Conservation (phyloP, 2,888 invertebrate genomes). For the Nymphalis c-album region DNA sequence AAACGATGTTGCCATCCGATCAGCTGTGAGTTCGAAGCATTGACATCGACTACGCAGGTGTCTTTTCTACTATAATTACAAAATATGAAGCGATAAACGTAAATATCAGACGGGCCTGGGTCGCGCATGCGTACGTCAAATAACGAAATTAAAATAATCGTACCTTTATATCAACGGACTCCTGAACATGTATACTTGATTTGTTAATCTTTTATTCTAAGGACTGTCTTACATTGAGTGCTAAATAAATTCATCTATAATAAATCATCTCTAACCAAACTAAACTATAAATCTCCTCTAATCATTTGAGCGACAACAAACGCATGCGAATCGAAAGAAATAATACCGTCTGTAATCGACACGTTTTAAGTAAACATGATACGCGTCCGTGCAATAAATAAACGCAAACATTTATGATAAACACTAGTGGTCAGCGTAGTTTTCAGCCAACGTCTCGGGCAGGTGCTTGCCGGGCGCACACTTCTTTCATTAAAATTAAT, state of each 20-base stretch:
- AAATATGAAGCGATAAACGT: constrained; percentile 40
- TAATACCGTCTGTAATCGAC: constrained; percentile 10
- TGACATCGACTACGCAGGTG: constrained; percentile 40
- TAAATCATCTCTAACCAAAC: too few species aligned
- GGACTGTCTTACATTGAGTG: too few species aligned
- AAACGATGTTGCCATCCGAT: constrained; percentile 36
- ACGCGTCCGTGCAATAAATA: constrained; percentile 28
- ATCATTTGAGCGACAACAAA: neutral
- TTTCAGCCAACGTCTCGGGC: constrained; percentile 69
- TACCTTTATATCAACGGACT: too few species aligned
- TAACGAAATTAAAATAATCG: constrained; percentile 25
- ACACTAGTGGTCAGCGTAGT: constrained; percentile 47
- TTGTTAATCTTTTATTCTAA: too few species aligned
- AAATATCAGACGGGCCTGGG: constrained; percentile 35
- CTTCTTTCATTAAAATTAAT: constrained; percentile 82
- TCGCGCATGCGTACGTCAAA: constrained; percentile 34
- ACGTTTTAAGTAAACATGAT: constrained; percentile 29
- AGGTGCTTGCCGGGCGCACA: constrained; percentile 75
- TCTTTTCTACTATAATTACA: constrained; percentile 38
- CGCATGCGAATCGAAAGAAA: constrained; percentile 1
- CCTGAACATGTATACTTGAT: too few species aligned
- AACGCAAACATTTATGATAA: constrained; percentile 32
- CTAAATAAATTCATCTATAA: too few species aligned
- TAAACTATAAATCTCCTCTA: too few species aligned
- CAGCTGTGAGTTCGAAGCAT: constrained; percentile 37